phyloP scores from a whole-genome alignment of 2,113 vertebrate species.

The Brienomyrus brachyistius region DNA sequence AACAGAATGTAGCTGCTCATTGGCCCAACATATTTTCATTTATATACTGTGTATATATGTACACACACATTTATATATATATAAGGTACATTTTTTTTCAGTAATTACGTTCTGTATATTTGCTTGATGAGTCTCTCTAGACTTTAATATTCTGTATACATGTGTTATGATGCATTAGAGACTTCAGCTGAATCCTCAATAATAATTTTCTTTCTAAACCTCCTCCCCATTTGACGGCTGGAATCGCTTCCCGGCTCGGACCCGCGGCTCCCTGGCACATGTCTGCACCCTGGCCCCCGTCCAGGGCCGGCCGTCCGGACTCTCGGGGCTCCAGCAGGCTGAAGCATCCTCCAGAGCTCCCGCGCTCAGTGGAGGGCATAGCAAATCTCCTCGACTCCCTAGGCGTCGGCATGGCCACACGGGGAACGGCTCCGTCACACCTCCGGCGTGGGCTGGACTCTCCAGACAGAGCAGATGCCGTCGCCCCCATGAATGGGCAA shows the following conservation, averaged over 20 bases:
- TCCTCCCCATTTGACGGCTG: neutral
- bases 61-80: neutral
- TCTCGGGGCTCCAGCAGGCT: neutral
- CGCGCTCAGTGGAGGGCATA: slow-evolving; percentile 44
- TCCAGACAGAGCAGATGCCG: neutral
- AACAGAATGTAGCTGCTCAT: neutral
- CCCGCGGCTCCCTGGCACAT: neutral
- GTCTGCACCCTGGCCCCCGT: neutral
- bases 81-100: neutral
- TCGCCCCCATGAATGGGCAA: neutral
- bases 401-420: slow-evolving; percentile 35
- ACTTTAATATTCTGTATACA: neutral
- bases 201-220: neutral
- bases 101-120: neutral
- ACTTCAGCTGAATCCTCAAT: neutral
- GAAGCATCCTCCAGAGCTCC: neutral
- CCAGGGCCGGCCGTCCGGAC: neutral
- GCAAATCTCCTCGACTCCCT: slow-evolving; percentile 50
- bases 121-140: neutral
- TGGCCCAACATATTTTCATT: neutral
- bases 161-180: neutral
- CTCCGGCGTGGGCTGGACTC: neutral
- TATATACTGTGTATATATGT: neutral
- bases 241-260: neutral
- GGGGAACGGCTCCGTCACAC: neutral